A percentile compares a stretch with the other conserved stretches of the same genome.
Evolutionary conservation across 2,888 invertebrate species (phyloP).

Genomic region (Alsophila aescularia): DNA sequence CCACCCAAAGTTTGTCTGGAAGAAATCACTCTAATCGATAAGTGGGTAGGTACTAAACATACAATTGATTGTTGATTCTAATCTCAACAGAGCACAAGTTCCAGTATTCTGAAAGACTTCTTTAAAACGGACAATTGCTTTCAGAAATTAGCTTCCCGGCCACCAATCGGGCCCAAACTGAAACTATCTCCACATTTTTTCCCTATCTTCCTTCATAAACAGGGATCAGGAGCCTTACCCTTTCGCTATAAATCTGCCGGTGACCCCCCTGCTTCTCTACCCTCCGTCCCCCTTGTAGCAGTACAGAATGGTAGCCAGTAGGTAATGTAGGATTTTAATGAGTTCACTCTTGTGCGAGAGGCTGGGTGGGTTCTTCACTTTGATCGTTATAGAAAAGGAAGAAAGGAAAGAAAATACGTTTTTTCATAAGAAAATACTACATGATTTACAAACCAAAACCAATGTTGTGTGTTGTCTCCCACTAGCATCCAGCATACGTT

Average conservation of each 20-base stretch:
- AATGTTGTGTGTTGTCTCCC: no score
- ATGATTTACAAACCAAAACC: no score
- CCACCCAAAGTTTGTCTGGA: no score
- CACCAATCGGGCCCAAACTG: slow-evolving; percentile 10
- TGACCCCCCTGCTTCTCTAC: slow-evolving; percentile 52
- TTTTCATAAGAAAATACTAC: no score
- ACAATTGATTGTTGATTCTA: no score
- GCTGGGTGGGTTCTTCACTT: no score
- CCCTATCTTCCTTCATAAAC: slow-evolving; percentile 82
- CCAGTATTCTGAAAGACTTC: not conserved
- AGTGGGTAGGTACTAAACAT: no score
- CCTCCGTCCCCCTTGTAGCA: slow-evolving; percentile 36
- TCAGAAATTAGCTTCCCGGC: slow-evolving; percentile 13
- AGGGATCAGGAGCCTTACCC: slow-evolving; percentile 81
- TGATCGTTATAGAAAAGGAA: not conserved
- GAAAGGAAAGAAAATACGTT: no score
- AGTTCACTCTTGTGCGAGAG: no score
- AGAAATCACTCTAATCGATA: no score
- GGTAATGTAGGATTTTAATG: not conserved
- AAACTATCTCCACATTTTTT: slow-evolving; percentile 60
- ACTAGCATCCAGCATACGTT: no score
- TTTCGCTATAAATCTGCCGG: slow-evolving; percentile 80
- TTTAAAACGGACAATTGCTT: slow-evolving; percentile 2
- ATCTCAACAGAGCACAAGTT: no score
- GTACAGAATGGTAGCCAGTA: slow-evolving; percentile 8